Conservation (phyloP, 1,140 invertebrate genomes). For the Thaumetopoea pityocampa region DNA sequence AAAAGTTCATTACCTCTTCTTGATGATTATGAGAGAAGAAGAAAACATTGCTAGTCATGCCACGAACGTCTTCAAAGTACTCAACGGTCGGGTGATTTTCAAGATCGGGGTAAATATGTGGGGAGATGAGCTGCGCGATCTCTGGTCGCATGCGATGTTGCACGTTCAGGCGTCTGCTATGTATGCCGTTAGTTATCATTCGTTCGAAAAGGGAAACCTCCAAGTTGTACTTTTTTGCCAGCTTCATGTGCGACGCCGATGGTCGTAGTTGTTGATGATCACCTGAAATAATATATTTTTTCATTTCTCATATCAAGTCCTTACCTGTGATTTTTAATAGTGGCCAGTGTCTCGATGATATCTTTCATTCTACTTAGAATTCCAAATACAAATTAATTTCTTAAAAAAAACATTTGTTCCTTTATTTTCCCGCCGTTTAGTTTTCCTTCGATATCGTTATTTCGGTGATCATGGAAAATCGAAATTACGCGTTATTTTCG, state of each 20-base stretch:
- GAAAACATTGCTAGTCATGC: slow-evolving; percentile 77
- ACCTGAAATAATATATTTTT: slow-evolving; percentile 59
- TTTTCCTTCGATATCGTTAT: too few relatives aligned
- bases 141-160: slow-evolving; percentile 84
- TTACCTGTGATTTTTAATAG: not conserved
- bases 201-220: slow-evolving; percentile 87
- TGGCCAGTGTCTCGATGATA: too few relatives aligned
- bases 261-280: slow-evolving; percentile 88
- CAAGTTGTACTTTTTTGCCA: slow-evolving; percentile 78
- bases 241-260: slow-evolving; percentile 76
- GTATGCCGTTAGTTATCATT: slow-evolving; percentile 78
- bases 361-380: too few relatives aligned
- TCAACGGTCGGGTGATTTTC: slow-evolving; percentile 75
- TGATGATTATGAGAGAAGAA: slow-evolving; percentile 78
- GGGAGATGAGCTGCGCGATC: slow-evolving; percentile 78
- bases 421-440: too few relatives aligned
- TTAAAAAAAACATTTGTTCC: too few relatives aligned
- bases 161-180: slow-evolving; percentile 71
- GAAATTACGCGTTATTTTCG: too few relatives aligned
- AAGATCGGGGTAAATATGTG: slow-evolving; percentile 78
- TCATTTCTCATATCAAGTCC: too few relatives aligned
- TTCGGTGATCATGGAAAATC: too few relatives aligned
- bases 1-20: slow-evolving; percentile 55
- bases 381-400: too few relatives aligned
- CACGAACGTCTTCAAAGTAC: slow-evolving; percentile 70